These are phyloP conservation scores for Centropus unirufus DNA, from an alignment of 2,113 vertebrate genomes.

Conservation along the genomic window DNA sequence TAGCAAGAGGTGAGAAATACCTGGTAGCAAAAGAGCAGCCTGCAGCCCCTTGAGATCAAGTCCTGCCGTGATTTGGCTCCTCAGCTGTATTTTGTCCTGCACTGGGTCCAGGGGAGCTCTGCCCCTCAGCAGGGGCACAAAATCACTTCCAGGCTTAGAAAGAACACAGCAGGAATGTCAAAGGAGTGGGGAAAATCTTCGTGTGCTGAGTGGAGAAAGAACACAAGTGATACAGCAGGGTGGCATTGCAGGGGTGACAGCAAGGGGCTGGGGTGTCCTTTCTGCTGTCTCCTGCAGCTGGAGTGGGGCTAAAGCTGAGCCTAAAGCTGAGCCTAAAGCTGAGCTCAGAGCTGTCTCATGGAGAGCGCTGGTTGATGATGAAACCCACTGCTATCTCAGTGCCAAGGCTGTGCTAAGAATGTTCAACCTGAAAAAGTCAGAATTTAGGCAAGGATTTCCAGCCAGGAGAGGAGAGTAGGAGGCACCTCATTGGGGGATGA, in stretches of 20 bases:
- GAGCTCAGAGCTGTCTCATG: neutral
- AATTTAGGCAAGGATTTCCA: neutral
- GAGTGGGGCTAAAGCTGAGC: too few species aligned
- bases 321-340: neutral
- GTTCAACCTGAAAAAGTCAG: neutral
- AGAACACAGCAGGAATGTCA: neutral
- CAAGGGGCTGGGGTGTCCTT: neutral
- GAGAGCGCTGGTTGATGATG: rapidly evolving
- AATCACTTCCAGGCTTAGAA: neutral
- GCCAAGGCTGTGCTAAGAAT: neutral
- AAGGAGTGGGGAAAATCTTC: neutral
- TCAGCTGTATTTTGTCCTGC: neutral
- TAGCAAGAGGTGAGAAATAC: neutral
- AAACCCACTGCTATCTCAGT: neutral
- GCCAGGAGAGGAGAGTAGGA: neutral
- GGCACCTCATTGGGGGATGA: neutral
- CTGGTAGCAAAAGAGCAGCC: neutral
- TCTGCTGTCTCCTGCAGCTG: neutral
- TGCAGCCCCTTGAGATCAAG: neutral
- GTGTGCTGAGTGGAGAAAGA: neutral
- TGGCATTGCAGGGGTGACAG: neutral
- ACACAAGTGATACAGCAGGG: neutral
- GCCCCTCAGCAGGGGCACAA: neutral
- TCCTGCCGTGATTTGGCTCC: neutral
- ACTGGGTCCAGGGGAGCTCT: neutral